Evolutionary conservation across 2,113 vertebrate species (phyloP).

Genomic region (Etheostoma cragini): DNA sequence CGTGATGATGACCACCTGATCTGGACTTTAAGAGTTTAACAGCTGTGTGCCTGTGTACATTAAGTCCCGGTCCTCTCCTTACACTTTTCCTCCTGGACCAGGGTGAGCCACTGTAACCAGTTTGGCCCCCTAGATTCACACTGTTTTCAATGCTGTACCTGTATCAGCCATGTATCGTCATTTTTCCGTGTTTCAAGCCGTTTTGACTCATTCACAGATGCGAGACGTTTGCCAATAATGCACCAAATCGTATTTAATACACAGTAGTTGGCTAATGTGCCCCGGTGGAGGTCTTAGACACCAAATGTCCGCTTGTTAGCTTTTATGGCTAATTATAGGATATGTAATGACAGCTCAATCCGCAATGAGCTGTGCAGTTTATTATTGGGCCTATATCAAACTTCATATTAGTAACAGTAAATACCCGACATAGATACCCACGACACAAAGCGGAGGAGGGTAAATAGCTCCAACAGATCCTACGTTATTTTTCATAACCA

Average conservation of each 20-base stretch:
- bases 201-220: background rate
- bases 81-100: constrained; percentile 12
- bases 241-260: constrained; percentile 9
- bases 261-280: background rate
- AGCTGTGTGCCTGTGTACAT: constrained; percentile 18
- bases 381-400: background rate
- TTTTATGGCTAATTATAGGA: background rate
- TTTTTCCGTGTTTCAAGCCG: background rate
- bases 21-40: background rate
- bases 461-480: background rate
- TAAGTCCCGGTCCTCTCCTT: constrained; percentile 14
- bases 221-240: background rate
- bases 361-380: background rate
- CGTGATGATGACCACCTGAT: background rate
- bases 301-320: background rate
- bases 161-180: background rate
- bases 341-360: background rate
- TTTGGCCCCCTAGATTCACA: background rate
- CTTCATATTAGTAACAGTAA: background rate
- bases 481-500: background rate
- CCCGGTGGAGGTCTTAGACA: background rate
- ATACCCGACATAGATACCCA: background rate
- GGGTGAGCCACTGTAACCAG: constrained; percentile 8
- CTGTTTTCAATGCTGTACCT: constrained; percentile 22
- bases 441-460: background rate